Base-by-base conservation (phyloP, 1,140 invertebrate species). In the Druon quercuslanigerum region DNA sequence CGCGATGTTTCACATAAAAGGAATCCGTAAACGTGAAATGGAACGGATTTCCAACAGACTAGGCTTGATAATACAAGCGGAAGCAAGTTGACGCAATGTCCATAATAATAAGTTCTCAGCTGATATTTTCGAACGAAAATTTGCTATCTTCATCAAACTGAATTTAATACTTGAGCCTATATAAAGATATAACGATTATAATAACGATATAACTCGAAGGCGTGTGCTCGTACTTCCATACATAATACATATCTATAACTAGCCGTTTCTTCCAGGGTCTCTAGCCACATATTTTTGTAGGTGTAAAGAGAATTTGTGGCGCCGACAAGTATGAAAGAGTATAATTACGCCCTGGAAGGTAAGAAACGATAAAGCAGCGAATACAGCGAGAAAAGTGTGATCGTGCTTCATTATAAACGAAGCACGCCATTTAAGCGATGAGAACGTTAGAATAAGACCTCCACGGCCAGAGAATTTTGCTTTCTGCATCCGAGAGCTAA, bases 31-130 rank as follows among this genome's bases (percentile, higher is more conserved):
- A 40, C n/a, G 57, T 16, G 3, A 66, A 66, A 66, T 66, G 25
- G 57, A 66, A 66, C 57, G 57, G 57, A 66, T 66, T 66, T 66
- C 57, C 57, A 66, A 66, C 13, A 66, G 25, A 66, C 33, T 66
- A 40, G 20, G 33, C 40, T 40, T 66, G 57, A 66, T 66, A 40
- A 66, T 16, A 66, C 40, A 66, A 66, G 25, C 57, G 57, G 57
- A 40, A 66, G 40, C 57, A 66, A 66, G 40, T 11, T 66, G 57
- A 66, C 25, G 57, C 57, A 66, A 40, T 66, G 13, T 66, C 33
- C 57, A 25, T 25, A 6, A 66, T 16, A 60, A 60, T 33, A 54
- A 54, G 17, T 40, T 16, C 7, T 54, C 52, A 54, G 52, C 52
- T 54, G 52, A 33, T 66, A 33, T 66, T 66, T 66, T 40, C 25